Conservation (phyloP, 2,113 vertebrate genomes). For the Nothoprocta pentlandii region DNA sequence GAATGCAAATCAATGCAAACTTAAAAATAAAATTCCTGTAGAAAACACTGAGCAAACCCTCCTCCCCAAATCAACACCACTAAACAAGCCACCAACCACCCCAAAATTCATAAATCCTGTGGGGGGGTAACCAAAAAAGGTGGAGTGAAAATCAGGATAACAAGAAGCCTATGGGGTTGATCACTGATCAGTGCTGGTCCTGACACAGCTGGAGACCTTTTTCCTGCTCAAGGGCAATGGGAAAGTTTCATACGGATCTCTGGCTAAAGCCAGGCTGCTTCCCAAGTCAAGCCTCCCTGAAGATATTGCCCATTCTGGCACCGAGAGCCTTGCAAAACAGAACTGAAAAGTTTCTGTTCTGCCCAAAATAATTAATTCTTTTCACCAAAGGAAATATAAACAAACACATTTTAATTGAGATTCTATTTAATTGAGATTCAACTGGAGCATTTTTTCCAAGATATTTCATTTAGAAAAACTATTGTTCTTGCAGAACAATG, state of each 20-base stretch:
- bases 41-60: background rate
- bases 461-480: background rate
- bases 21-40: background rate
- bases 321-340: background rate
- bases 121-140: background rate
- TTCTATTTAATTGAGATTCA: background rate
- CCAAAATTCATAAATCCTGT: background rate
- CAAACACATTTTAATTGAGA: background rate
- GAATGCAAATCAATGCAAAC: background rate
- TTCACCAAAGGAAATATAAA: background rate
- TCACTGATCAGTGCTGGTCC: background rate
- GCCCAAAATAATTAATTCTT: background rate
- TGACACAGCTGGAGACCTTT: background rate
- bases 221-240: fast-evolving
- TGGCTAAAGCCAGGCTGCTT: background rate
- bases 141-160: background rate
- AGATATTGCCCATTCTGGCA: background rate
- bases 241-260: fast-evolving
- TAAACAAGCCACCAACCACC: background rate
- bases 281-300: background rate
- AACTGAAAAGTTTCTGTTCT: background rate
- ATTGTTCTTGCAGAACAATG: background rate
- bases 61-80: background rate
- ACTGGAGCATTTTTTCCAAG: background rate
- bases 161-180: background rate